phyloP scores from a whole-genome alignment of 2,797 vertebrate genomes.

The Myotis findleyi region DNA sequence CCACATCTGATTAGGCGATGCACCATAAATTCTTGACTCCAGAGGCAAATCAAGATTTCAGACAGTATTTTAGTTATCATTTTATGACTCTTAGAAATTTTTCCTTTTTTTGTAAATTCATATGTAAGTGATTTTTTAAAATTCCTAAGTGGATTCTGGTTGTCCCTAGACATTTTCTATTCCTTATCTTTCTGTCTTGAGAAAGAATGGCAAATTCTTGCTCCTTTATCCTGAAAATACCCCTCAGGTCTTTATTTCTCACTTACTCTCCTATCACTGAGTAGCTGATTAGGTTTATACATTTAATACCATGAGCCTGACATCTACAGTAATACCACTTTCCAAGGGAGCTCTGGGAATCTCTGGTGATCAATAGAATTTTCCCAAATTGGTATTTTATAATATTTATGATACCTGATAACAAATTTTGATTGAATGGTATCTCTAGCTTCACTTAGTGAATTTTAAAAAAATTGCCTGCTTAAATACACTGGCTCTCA shows the following conservation, averaged over 20 bases:
- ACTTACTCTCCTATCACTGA: not conserved
- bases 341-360: not conserved
- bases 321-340: not conserved
- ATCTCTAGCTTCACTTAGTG: slow-evolving; percentile 19
- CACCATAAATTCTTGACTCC: not conserved
- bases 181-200: slow-evolving; percentile 1
- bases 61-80: not conserved
- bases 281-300: not conserved
- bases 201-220: not conserved
- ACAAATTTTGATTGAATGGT: not conserved
- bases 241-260: not conserved
- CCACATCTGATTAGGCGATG: not conserved
- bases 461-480: not conserved
- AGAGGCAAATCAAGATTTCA: not conserved
- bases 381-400: not conserved
- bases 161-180: not conserved
- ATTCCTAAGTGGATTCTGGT: not conserved
- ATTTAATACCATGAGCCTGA: not conserved
- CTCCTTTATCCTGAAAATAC: not conserved
- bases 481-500: not conserved
- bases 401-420: not conserved
- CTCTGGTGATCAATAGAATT: not conserved
- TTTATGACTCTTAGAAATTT: not conserved
- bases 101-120: slow-evolving; percentile 25
- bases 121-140: not conserved